These are phyloP conservation scores for Sinocyclocheilus anophthalmus DNA, from an alignment of 2,113 vertebrate genomes.

Conservation along the genomic window DNA sequence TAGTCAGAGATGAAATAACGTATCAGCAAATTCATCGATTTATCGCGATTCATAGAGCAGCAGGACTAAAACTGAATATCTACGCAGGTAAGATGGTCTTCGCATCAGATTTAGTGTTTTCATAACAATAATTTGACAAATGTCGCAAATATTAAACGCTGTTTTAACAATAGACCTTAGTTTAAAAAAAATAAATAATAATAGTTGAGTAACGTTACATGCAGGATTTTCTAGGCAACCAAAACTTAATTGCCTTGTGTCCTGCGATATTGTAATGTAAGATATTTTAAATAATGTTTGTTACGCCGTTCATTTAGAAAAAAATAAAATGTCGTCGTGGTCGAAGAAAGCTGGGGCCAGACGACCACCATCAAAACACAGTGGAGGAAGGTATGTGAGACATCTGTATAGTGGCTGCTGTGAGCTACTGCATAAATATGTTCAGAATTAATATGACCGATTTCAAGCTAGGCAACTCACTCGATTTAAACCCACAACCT, in stretches of 20 bases:
- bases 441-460: background rate
- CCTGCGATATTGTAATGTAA: background rate
- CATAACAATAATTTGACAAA: background rate
- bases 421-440: background rate
- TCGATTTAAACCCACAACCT: background rate
- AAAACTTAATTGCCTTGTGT: background rate
- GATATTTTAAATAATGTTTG: background rate
- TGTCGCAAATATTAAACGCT: background rate
- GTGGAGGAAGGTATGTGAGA: conserved; percentile 66
- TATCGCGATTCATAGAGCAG: background rate
- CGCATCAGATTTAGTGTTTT: background rate
- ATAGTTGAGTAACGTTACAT: too few relatives aligned
- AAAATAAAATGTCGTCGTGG: conserved; percentile 70
- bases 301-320: background rate
- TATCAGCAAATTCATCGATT: background rate
- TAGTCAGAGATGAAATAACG: background rate
- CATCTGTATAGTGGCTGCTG: background rate
- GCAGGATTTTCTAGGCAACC: background rate
- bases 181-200: background rate
- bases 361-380: conserved; percentile 59
- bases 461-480: background rate
- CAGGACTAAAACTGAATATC: background rate
- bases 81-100: background rate
- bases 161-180: background rate
- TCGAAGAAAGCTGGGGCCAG: conserved; percentile 63